These are phyloP conservation scores for Argya squamiceps DNA, from an alignment of 2,797 vertebrate species.

Conservation along the genomic window DNA sequence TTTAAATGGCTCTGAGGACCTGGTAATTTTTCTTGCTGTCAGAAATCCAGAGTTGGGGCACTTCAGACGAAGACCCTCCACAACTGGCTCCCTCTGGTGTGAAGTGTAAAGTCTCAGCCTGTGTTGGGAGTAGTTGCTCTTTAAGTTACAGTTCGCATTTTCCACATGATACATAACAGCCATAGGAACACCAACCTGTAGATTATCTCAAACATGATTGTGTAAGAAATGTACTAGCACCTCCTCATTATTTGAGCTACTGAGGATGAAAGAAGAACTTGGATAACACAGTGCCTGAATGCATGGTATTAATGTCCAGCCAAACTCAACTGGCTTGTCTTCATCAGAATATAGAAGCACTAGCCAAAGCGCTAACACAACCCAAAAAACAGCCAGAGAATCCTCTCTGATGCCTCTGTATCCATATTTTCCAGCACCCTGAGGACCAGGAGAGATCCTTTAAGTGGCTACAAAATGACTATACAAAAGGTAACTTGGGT, in stretches of 20 bases:
- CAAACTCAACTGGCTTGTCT: neutral
- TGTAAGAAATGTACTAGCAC: neutral
- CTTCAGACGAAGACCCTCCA: constrained; percentile 2
- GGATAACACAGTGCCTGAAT: neutral
- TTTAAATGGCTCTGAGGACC: constrained; percentile 13
- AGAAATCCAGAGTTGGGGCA: neutral
- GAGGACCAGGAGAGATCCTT: neutral
- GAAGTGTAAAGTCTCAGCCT: constrained; percentile 10
- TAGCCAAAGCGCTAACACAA: neutral
- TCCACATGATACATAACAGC: neutral
- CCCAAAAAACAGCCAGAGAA: neutral
- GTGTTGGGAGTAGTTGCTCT: neutral
- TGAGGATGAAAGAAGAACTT: neutral
- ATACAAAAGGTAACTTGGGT: neutral
- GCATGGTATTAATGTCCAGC: neutral
- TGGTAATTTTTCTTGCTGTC: neutral
- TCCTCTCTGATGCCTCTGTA: neutral
- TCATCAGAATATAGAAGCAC: neutral
- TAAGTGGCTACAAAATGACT: neutral
- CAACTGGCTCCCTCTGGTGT: neutral
- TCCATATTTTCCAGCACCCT: neutral
- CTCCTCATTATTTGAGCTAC: neutral
- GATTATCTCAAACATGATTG: neutral
- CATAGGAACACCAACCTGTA: neutral
- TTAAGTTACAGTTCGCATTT: neutral